A percentile compares a stretch with the other conserved stretches of the same genome.
These are phyloP conservation scores for Dynastes tityus DNA, from an alignment of 2,888 invertebrate species.

Conservation along the genomic window DNA sequence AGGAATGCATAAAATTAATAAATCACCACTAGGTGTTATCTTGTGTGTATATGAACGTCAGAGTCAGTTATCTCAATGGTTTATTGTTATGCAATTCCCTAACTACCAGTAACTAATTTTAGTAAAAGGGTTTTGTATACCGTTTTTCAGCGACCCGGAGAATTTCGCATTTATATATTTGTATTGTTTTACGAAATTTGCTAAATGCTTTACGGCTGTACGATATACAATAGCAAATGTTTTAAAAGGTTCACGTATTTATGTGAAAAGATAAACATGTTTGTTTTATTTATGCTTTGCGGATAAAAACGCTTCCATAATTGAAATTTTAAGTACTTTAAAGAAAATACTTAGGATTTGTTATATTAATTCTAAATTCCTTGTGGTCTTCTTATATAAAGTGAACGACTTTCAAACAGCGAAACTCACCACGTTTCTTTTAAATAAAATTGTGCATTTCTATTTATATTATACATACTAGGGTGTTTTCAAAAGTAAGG, in stretches of 20 bases:
- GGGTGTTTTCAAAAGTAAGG: no score
- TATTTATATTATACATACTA: no score
- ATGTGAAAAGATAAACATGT: neutral
- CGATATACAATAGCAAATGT: neutral
- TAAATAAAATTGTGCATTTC: no score
- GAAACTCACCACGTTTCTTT: no score
- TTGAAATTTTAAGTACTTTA: no score
- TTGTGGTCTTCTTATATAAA: no score
- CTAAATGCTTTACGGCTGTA: conserved; percentile 11
- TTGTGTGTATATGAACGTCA: conserved; percentile 39
- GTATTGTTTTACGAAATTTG: conserved; percentile 15
- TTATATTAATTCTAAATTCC: no score
- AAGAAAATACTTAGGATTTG: no score
- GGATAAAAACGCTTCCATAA: no score
- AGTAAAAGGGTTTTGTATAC: neutral
- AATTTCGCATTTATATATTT: conserved; percentile 6
- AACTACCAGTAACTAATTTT: conserved; percentile 27
- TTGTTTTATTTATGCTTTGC: neutral
- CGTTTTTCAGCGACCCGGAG: neutral
- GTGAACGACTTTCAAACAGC: no score
- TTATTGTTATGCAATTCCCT: conserved; percentile 44
- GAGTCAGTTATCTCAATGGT: conserved; percentile 36
- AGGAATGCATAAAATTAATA: conserved; percentile 42
- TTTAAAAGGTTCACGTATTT: conserved; percentile 2
- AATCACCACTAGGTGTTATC: conserved; percentile 34